Evolutionary conservation across 2,113 vertebrate genomes (phyloP).

Genomic region (Caloenas nicobarica): DNA sequence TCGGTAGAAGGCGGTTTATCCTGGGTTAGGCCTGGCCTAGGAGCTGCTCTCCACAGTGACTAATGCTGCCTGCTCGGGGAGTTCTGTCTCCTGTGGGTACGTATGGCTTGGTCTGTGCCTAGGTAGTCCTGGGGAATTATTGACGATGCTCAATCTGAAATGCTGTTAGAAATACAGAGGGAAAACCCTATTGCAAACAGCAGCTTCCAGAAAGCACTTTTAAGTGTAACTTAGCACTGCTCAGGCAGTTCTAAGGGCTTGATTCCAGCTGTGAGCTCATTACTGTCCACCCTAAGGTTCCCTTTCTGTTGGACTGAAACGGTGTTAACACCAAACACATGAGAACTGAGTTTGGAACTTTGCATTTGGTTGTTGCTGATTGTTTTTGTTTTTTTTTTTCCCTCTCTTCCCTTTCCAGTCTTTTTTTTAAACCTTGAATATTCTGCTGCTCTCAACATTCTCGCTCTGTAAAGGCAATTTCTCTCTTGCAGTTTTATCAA

Average conservation of each 20-base stretch:
- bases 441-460: not conserved
- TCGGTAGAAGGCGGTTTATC: not conserved
- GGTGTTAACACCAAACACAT: rapidly evolving
- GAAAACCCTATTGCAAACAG: not conserved
- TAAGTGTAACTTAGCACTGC: rapidly evolving
- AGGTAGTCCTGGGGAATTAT: not conserved
- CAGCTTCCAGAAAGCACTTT: not conserved
- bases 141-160: not conserved
- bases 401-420: not conserved
- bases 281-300: not conserved
- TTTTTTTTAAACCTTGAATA: not conserved
- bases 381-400: rapidly evolving
- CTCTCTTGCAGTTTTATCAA: not conserved
- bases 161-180: not conserved
- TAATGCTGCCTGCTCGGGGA: rapidly evolving
- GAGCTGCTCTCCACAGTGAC: not conserved
- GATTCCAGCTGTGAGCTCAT: not conserved
- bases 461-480: not conserved
- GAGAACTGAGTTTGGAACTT: no score
- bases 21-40: not conserved
- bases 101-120: not conserved
- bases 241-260: rapidly evolving
- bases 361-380: not conserved
- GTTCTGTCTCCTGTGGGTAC: not conserved
- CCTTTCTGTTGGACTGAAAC: not conserved